Evolutionary conservation across 2,113 vertebrate genomes (phyloP), one percentile per base, ranked within the genome.

Genomic region (Isichthys henryi): DNA sequence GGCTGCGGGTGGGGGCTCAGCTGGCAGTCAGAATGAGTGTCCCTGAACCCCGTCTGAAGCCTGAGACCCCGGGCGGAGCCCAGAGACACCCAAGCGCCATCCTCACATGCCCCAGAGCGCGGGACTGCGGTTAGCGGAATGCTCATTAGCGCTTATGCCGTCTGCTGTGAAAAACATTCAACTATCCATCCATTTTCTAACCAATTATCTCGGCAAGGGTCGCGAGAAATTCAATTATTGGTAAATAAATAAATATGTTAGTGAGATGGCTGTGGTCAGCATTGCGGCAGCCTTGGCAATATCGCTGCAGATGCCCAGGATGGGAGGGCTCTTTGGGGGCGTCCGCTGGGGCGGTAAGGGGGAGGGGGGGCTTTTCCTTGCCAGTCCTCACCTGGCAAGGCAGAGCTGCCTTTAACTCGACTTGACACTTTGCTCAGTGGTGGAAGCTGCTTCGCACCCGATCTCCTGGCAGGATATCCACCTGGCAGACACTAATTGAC

Each of bases 401-500:
- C 31, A 80, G 35, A 35, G 74, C 74, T 7, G 35, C 31, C 74
- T 43, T 74, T 39, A 80, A 80, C 74, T 80, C 13, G 15, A 80
- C 13, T 35, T 1, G 74, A 80, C 35, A 80, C 74, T 80, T 43
- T 43, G 35, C 35, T 39, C 35, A 15, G 62, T 31, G 10, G n/a
- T 0, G n/a, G 62, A 70, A 31, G n/a, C 62, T 70, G n/a, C 62
- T 70, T 70, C 62, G 11, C 62, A 70, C 62, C 9, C 1, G 27
- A 70, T 70, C 62, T 70, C 62, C 62, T 70, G 62, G 49, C 56
- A 45, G n/a, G 62, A 4, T 90, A 45, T 83, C 21, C 62, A 19
- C 83, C 48, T 43, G 74, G 87, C n/a, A 82, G 45, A 27, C 48
- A 58, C 39, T 88, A 89, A 90, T 35, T 90, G 88, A 91, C 91